Evolutionary conservation across 2,113 vertebrate genomes (phyloP), one percentile per base, ranked within the genome.

Genomic region (Plecturocebus donacophilus): DNA sequence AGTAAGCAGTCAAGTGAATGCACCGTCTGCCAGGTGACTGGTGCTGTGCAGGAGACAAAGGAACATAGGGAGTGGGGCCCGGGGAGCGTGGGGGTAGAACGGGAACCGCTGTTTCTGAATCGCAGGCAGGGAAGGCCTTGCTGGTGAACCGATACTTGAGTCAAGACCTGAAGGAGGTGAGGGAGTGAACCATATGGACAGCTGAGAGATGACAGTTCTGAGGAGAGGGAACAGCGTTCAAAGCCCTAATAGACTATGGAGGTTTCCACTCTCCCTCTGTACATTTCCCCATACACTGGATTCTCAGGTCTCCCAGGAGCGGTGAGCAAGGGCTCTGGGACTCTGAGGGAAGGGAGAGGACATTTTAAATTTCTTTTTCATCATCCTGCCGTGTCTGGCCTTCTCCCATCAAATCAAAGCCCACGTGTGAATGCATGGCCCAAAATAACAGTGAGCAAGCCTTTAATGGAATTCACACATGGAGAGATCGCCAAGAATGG

Each of bases 391-490:
- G 90, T 97, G 94, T 97, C 97, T 97, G 94, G 97, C 84, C 52
- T 81, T 73, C 54, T 81, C 97, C 91, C 58, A 95, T 96, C 75
- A 89, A 96, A 94, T 96, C 96, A 96, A 84, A 94, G 76, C 70
- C 79, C 49, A 25, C 0, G n/a, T 87, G 90, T 92, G 97, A 97
- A 97, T 54, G 71, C 92, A 35, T 25, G n/a, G 88, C 95, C 77
- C 92, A 77, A 82, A 98, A 97, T 96, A 98, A 97, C 97, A 92
- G 82, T 13, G 47, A 95, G 87, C 92, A 38, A 81, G 45, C 92
- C 85, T 95, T 87, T 92, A 95, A 87, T 97, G 98, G 97, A 92
- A 97, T 96, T 94, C 84, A 73, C 87, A 94, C 71, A 14, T 85
- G 90, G 92, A 79, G 87, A 95, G 71, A 45, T 87, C 27, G 95